A percentile compares a stretch with the other conserved stretches of the same genome.
Evolutionary conservation across 1,140 invertebrate species (phyloP).

Genomic region (Sycophaga agraensis): DNA sequence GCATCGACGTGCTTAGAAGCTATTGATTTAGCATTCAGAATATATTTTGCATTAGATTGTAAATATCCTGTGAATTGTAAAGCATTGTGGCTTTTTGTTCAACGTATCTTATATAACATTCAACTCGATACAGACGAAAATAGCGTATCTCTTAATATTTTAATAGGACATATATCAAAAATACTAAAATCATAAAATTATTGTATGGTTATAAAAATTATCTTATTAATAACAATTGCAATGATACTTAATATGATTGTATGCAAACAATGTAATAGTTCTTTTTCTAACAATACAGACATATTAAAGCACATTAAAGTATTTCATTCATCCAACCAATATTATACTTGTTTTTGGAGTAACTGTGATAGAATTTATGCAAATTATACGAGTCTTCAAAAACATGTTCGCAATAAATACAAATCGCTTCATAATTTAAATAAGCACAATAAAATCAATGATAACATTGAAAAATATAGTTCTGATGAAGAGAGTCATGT

Average conservation of each 20-base stretch:
- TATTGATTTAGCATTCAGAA: not conserved
- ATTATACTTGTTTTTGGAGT: not conserved
- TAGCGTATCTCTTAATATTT: not conserved
- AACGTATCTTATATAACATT: not conserved
- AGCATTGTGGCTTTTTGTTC: slow-evolving; percentile 16
- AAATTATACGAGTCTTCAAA: not conserved
- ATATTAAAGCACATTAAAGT: not conserved
- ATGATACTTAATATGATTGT: too few species aligned
- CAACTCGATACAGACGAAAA: not conserved
- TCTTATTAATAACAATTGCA: too few species aligned
- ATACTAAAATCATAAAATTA: too few species aligned
- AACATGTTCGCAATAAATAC: not conserved
- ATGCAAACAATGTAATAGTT: not conserved
- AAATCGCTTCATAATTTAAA: too few species aligned
- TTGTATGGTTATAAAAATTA: too few species aligned
- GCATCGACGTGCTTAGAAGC: not conserved
- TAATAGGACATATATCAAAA: not conserved
- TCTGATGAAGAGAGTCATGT: not conserved
- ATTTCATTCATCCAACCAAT: not conserved
- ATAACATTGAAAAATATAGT: not conserved
- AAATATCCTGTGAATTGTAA: slow-evolving; percentile 1
- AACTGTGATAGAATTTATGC: not conserved
- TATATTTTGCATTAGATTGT: slow-evolving; percentile 21
- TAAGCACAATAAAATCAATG: not conserved
- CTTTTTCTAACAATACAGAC: not conserved